phyloP scores from a whole-genome alignment of 2,888 invertebrate genomes.

The Arenicola marina region DNA sequence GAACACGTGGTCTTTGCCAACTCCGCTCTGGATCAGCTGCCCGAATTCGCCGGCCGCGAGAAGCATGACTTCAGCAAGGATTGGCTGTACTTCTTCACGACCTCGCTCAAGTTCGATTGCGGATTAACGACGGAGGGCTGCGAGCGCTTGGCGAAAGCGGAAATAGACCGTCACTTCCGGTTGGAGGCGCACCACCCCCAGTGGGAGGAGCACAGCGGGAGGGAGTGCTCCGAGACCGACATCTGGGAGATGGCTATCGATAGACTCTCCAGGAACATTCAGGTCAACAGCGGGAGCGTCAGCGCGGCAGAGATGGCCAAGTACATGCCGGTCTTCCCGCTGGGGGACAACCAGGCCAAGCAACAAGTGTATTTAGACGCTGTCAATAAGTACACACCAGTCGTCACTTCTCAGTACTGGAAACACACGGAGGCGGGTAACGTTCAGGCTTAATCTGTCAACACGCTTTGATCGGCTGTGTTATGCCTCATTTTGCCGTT shows the following conservation, averaged over 20 bases:
- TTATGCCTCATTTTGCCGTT: too few species aligned
- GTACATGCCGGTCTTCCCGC: conserved; percentile 1
- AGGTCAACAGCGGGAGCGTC: background rate
- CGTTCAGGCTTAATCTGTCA: too few species aligned
- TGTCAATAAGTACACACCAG: conserved; percentile 2
- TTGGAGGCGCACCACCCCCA: conserved; percentile 4
- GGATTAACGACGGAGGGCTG: background rate
- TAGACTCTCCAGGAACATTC: background rate
- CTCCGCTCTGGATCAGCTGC: too few species aligned
- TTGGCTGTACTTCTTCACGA: conserved; percentile 3
- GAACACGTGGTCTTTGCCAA: too few species aligned
- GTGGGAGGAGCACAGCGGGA: background rate
- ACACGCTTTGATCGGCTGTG: too few species aligned
- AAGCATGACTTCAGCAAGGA: conserved; percentile 9
- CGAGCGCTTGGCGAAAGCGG: background rate
- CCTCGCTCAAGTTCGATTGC: conserved; percentile 4
- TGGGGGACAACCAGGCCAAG: background rate
- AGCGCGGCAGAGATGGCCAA: conserved; percentile 5
- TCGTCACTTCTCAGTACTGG: too few species aligned
- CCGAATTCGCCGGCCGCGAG: too few species aligned
- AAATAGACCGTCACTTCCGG: background rate
- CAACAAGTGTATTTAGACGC: background rate
- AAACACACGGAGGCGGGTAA: too few species aligned
- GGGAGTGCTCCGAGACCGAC: background rate
- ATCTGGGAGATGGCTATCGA: conserved; percentile 8